phyloP scores from a whole-genome alignment of 30 jellyfish, hydroid and myxozoan species.

The Aurelia aurita complex sp. Pacific region DNA sequence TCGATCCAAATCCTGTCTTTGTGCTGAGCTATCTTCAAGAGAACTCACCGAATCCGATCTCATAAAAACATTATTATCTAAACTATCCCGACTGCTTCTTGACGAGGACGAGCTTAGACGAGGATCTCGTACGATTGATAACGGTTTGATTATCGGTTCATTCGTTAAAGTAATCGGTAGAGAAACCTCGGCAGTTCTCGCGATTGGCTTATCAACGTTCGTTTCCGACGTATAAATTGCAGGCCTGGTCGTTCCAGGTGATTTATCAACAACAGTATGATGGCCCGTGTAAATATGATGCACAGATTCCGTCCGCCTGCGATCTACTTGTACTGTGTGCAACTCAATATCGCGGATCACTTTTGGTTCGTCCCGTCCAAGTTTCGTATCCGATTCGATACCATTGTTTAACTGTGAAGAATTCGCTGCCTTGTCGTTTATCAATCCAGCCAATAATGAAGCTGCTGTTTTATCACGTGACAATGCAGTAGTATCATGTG shows the following conservation, averaged over 20 bases:
- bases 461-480: neutral
- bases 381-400: no score
- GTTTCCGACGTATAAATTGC: neutral
- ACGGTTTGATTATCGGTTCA: slow-evolving; percentile 12
- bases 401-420: no score
- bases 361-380: no score
- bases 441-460: neutral
- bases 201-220: no score
- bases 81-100: slow-evolving; percentile 70
- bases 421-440: neutral
- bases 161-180: neutral
- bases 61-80: slow-evolving; percentile 29
- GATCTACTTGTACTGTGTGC: no score
- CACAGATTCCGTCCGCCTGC: neutral
- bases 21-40: slow-evolving; percentile 37
- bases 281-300: neutral
- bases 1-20: slow-evolving; percentile 30
- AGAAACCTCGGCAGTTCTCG: no score
- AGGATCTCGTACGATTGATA: slow-evolving; percentile 61
- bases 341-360: no score
- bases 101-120: slow-evolving; percentile 71
- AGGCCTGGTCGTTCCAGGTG: slow-evolving; percentile 2
- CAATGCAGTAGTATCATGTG: neutral
- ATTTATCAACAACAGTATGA: neutral
- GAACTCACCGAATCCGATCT: slow-evolving; percentile 81